A percentile compares a stretch with the other conserved stretches of the same genome.
These are phyloP conservation scores for Phalera bucephala DNA, from an alignment of 2,888 invertebrate species.

Conservation along the genomic window DNA sequence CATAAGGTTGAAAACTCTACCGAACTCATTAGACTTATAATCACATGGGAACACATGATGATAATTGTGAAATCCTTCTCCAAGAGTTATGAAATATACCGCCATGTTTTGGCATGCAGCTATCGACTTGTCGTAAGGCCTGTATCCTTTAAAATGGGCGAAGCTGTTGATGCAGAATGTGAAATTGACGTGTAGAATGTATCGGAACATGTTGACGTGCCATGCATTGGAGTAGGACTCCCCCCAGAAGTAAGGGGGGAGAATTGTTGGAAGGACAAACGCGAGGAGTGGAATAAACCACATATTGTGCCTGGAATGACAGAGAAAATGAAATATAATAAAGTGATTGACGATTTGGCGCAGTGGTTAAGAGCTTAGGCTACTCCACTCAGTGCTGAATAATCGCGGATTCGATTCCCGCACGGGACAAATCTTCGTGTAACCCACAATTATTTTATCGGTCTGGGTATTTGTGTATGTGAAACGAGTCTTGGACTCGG, in stretches of 20 bases:
- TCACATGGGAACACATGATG: constrained; percentile 52
- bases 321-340: background rate
- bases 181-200: constrained; percentile 7
- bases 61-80: constrained; percentile 53
- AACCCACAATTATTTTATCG: no score
- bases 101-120: constrained; percentile 32
- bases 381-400: no score
- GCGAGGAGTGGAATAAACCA: constrained; percentile 12
- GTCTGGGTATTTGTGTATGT: no score
- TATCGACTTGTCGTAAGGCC: constrained; percentile 64
- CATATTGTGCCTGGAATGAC: constrained; percentile 18
- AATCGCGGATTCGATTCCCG: no score
- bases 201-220: constrained; percentile 19
- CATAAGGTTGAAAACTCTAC: constrained; percentile 27
- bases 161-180: constrained; percentile 85
- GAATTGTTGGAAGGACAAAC: constrained; percentile 14
- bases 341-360: no score
- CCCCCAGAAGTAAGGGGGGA: constrained; percentile 10
- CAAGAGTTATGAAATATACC: constrained; percentile 27
- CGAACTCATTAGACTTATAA: constrained; percentile 44
- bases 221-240: constrained; percentile 17
- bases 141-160: constrained; percentile 78
- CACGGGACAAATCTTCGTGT: no score
- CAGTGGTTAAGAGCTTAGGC: no score
- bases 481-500: no score